phyloP scores from a whole-genome alignment of 2,113 vertebrate species.

The Maccullochella peelii region DNA sequence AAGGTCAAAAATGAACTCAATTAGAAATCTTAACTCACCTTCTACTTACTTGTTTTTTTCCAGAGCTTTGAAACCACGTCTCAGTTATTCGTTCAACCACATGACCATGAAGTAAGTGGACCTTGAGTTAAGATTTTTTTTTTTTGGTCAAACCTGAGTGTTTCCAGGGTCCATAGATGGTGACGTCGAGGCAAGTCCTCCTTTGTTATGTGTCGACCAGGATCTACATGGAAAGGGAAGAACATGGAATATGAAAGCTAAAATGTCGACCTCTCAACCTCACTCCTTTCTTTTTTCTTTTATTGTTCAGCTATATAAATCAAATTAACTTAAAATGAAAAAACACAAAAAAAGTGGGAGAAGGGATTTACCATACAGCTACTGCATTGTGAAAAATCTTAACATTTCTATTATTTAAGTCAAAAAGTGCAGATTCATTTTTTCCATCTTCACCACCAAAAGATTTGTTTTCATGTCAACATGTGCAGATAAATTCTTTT shows the following conservation, averaged over 20 bases:
- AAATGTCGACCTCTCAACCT: neutral
- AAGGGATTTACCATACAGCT: neutral
- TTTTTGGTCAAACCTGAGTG: neutral
- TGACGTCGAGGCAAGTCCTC: neutral
- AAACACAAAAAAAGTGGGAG: neutral
- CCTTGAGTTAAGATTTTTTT: neutral
- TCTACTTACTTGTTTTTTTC: neutral
- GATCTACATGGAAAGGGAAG: neutral
- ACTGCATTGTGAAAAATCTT: no score
- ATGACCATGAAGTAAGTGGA: neutral
- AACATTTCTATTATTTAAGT: neutral
- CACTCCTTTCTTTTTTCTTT: no score
- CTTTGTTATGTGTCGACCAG: neutral
- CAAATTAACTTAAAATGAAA: no score
- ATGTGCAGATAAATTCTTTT: no score
- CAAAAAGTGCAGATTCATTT: neutral
- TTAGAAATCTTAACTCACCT: neutral
- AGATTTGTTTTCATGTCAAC: no score
- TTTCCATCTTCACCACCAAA: no score
- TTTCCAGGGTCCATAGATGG: neutral
- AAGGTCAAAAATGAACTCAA: neutral
- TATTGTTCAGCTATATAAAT: no score
- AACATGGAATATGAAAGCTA: neutral
- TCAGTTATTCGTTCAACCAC: neutral
- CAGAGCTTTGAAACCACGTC: neutral